phyloP scores from a whole-genome alignment of 2,797 vertebrate genomes.

The Tragopan temminckii region DNA sequence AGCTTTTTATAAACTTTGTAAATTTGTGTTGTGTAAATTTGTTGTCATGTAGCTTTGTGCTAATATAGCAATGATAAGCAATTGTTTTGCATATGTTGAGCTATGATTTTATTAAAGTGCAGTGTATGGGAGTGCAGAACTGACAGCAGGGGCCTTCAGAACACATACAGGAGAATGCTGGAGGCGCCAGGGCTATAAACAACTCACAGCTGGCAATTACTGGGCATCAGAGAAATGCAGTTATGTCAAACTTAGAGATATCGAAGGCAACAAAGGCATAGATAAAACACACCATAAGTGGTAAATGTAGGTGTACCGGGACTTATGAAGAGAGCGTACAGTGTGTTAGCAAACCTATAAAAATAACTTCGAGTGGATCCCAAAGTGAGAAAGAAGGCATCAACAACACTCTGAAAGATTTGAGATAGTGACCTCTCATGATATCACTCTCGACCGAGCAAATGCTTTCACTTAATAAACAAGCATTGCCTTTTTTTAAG shows the following conservation, averaged over 20 bases:
- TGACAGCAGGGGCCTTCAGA: neutral
- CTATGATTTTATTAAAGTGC: neutral
- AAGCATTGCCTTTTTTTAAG: neutral
- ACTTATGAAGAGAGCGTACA: neutral
- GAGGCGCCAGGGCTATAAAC: neutral
- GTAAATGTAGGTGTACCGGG: neutral
- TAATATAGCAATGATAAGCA: neutral
- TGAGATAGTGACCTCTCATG: neutral
- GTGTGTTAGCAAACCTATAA: neutral
- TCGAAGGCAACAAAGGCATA: neutral
- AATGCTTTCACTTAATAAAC: neutral
- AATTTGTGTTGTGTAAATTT: neutral
- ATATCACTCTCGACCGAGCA: too few relatives aligned
- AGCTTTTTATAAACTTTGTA: neutral
- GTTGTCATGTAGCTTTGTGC: neutral
- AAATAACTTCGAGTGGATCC: neutral
- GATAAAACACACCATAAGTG: neutral
- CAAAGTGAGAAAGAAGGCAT: neutral
- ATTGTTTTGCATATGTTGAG: neutral
- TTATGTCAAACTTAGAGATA: neutral
- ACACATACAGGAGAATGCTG: neutral
- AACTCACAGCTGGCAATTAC: neutral
- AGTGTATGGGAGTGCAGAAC: neutral
- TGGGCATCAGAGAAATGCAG: neutral
- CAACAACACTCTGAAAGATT: neutral